Conservation (phyloP, 1,140 invertebrate species). For the Catajapyx aquilonaris region DNA sequence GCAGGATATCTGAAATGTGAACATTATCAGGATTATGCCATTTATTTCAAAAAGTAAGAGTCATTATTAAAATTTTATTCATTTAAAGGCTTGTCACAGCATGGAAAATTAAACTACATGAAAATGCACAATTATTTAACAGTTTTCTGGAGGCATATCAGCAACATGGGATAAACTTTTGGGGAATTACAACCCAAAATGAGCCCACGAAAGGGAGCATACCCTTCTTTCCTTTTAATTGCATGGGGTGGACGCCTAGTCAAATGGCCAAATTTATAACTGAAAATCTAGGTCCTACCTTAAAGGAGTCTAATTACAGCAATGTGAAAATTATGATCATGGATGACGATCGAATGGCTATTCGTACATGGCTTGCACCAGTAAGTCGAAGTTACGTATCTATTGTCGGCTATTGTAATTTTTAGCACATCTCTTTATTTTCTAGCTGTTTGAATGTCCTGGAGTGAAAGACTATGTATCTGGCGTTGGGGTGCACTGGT, state of each 20-base stretch:
- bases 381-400: too few species aligned
- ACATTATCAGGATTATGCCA: conserved; percentile 56
- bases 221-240: conserved; percentile 35
- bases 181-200: conserved; percentile 35
- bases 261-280: conserved; percentile 37
- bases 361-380: conserved; percentile 14
- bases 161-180: conserved; percentile 28
- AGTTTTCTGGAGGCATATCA: conserved; percentile 38
- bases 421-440: not conserved
- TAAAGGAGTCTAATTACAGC: conserved; percentile 28
- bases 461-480: conserved; percentile 42
- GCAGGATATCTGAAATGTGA: conserved; percentile 32
- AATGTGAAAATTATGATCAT: conserved; percentile 37
- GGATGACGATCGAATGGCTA: conserved; percentile 43
- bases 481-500: conserved; percentile 71
- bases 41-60: conserved; percentile 53
- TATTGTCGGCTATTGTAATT: too few species aligned
- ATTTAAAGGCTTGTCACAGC: too few species aligned
- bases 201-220: conserved; percentile 23
- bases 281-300: conserved; percentile 42
- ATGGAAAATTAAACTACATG: too few species aligned
- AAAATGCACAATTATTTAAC: too few species aligned
- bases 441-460: conserved; percentile 27
- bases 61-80: too few species aligned
- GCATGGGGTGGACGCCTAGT: conserved; percentile 49